A percentile compares a stretch with the other conserved stretches of the same genome.
phyloP scores from a whole-genome alignment of 1,140 invertebrate genomes.

The Calephelis nemesis region DNA sequence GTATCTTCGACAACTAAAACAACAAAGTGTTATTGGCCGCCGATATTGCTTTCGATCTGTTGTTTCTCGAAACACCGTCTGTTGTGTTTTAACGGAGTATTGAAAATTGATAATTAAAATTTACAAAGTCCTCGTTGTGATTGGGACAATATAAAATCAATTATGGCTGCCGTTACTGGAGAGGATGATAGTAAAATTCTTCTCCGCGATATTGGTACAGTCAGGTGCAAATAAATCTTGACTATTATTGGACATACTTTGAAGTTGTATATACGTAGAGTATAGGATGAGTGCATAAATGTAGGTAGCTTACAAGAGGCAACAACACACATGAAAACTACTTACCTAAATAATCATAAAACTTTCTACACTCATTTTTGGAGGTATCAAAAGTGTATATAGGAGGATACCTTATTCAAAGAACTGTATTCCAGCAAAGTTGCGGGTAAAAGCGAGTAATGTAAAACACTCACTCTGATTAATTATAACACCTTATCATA shows the following conservation, averaged over 20 bases:
- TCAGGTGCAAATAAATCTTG: background rate
- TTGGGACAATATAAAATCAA: conserved; percentile 31
- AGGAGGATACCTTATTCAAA: too few relatives aligned
- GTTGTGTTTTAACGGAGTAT: conserved; percentile 12
- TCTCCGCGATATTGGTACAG: conserved; percentile 8
- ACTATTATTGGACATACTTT: background rate
- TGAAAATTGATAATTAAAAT: conserved; percentile 20
- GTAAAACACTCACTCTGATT: too few relatives aligned
- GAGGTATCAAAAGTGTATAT: too few relatives aligned
- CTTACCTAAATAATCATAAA: too few relatives aligned
- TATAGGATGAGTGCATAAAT: too few relatives aligned
- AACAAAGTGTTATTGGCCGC: conserved; percentile 5
- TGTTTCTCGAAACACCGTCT: conserved; percentile 5
- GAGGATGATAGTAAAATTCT: conserved; percentile 37
- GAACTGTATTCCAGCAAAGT: too few relatives aligned
- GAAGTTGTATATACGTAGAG: too few relatives aligned
- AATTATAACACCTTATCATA: too few relatives aligned
- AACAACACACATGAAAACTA: too few relatives aligned
- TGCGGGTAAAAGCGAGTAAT: too few relatives aligned
- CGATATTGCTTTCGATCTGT: conserved; percentile 13
- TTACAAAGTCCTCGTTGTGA: conserved; percentile 4
- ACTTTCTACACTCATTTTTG: too few relatives aligned
- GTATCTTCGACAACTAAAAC: background rate
- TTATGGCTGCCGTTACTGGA: conserved; percentile 30
- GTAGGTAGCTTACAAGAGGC: too few relatives aligned